Percentiles rank a stretch among this genome's conserved stretches.
phyloP scores from a whole-genome alignment of 2,113 vertebrate species.

The Mustela lutreola region DNA sequence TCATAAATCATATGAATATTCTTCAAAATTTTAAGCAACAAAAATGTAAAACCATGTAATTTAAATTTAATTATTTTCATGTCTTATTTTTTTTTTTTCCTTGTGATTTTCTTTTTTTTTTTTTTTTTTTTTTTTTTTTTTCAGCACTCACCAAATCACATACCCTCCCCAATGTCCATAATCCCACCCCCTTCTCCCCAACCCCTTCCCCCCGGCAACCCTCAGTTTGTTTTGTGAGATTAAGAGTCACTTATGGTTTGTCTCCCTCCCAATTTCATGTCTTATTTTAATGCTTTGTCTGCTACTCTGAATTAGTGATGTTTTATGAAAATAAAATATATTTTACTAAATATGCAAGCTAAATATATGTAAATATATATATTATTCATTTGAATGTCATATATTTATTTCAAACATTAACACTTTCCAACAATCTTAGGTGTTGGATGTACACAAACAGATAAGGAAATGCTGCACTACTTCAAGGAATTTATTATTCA shows the following conservation, averaged over 20 bases:
- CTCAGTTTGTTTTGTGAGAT: too few relatives aligned
- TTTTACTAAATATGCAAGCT: neutral
- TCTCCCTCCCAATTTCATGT: too few relatives aligned
- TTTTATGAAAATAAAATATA: neutral
- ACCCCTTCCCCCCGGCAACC: too few relatives aligned
- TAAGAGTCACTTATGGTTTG: too few relatives aligned
- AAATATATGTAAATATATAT: neutral
- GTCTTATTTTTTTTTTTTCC: neutral
- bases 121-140: too few relatives aligned
- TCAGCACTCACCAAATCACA: too few relatives aligned
- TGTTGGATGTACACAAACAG: neutral
- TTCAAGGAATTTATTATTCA: neutral
- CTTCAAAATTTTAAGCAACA: neutral
- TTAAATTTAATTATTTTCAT: slow-evolving; percentile 29
- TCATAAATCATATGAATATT: neutral
- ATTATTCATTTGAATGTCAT: slow-evolving; percentile 6
- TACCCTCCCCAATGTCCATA: too few relatives aligned
- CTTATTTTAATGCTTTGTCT: neutral
- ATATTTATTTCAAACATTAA: neutral
- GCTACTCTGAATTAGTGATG: neutral
- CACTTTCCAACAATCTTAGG: neutral
- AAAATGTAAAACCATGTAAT: neutral
- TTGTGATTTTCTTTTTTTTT: too few relatives aligned
- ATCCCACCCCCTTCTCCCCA: too few relatives aligned
- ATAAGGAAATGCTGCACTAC: neutral